Conservation (phyloP, 2,888 invertebrate species). For the Melinaea marsaeus region DNA sequence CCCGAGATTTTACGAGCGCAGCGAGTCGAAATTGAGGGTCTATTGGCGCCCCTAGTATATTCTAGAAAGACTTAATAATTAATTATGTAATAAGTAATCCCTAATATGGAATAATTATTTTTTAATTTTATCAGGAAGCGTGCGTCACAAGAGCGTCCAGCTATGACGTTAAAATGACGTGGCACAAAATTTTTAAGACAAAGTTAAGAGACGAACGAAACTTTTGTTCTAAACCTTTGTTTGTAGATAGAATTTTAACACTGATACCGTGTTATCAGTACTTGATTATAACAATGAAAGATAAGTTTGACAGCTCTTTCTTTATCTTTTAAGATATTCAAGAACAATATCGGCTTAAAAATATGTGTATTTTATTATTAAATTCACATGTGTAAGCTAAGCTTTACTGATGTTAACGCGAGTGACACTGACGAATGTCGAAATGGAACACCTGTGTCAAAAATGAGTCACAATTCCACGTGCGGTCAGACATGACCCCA, state of each 20-base stretch:
- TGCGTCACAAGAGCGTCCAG: conserved; percentile 28
- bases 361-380: no score
- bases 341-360: not conserved
- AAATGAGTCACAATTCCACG: conserved; percentile 44
- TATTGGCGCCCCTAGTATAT: no score
- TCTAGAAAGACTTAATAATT: no score
- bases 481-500: conserved; percentile 33
- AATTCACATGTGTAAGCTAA: no score
- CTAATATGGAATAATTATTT: no score
- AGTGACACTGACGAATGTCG: conserved; percentile 28
- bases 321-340: not conserved
- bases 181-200: conserved; percentile 21
- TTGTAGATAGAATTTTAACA: conserved; percentile 6
- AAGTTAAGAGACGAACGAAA: conserved; percentile 1
- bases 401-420: not conserved
- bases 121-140: conserved; percentile 12
- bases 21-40: no score
- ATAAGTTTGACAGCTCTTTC: not conserved
- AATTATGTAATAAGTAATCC: no score
- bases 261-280: not conserved
- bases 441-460: conserved; percentile 42
- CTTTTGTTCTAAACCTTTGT: conserved; percentile 3
- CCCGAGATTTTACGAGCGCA: no score
- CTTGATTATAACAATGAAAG: no score
- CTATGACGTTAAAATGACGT: conserved; percentile 27